phyloP scores from a whole-genome alignment of 2,888 invertebrate genomes.

The Melanostoma mellinum region DNA sequence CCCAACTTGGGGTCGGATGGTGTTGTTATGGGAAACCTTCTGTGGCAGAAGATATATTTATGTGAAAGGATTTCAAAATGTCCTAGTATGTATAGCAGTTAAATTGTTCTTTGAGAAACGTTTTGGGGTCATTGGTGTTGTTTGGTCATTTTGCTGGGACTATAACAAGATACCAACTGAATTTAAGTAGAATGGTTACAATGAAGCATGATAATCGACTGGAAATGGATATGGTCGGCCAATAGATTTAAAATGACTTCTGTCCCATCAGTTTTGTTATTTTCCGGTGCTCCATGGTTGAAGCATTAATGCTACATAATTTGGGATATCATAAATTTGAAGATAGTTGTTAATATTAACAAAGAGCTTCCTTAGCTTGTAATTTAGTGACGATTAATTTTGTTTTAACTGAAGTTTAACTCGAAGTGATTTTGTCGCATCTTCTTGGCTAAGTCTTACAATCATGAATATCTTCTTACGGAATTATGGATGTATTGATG shows the following conservation, averaged over 20 bases:
- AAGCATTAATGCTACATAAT: too few species aligned
- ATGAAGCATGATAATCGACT: constrained; percentile 20
- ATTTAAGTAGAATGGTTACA: constrained; percentile 7
- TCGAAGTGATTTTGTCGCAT: too few species aligned
- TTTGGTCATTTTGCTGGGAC: constrained; percentile 18
- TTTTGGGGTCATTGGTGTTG: constrained; percentile 24
- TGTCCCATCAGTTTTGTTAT: not conserved
- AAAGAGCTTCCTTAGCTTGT: too few species aligned
- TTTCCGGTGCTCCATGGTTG: too few species aligned
- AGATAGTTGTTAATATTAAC: too few species aligned
- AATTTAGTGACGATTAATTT: too few species aligned
- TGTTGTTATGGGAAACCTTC: constrained; percentile 27
- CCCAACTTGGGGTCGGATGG: constrained; percentile 26
- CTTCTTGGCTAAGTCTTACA: too few species aligned
- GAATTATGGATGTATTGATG: too few species aligned
- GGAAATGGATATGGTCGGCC: not conserved
- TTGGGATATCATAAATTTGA: too few species aligned
- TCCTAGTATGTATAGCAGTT: constrained; percentile 17
- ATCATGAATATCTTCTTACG: too few species aligned
- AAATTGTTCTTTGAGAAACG: constrained; percentile 38
- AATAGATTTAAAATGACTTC: constrained; percentile 21
- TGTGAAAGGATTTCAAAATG: constrained; percentile 30
- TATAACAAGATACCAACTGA: not conserved
- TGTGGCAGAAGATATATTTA: constrained; percentile 43
- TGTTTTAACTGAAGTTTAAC: too few species aligned